Evolutionary conservation across 2,797 vertebrate genomes (phyloP).

Genomic region (Xenentodon cancila): DNA sequence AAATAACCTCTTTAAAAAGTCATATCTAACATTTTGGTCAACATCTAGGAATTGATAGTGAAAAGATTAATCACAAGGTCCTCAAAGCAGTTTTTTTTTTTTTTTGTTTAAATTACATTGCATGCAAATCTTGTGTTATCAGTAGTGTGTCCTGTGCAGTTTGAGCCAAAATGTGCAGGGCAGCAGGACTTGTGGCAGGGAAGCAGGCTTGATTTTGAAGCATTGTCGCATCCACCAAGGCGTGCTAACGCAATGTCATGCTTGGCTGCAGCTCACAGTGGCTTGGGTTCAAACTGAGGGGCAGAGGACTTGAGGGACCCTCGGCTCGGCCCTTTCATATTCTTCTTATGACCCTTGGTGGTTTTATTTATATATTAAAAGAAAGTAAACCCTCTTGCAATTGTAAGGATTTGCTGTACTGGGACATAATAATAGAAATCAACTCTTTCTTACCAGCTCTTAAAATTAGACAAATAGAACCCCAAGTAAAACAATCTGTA

Average conservation of each 20-base stretch:
- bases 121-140: constrained; percentile 7
- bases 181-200: constrained; percentile 46
- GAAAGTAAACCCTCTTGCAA: background rate
- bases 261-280: constrained; percentile 71
- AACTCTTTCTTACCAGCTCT: too few relatives aligned
- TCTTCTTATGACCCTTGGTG: constrained; percentile 32
- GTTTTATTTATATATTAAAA: background rate
- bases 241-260: constrained; percentile 78
- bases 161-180: constrained; percentile 17
- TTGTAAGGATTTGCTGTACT: too few relatives aligned
- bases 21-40: constrained; percentile 11
- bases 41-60: constrained; percentile 2
- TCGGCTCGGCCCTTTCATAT: constrained; percentile 43
- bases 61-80: constrained; percentile 5
- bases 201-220: constrained; percentile 69
- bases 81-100: constrained; percentile 6
- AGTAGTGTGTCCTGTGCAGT: constrained; percentile 7
- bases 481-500: too few relatives aligned
- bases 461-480: too few relatives aligned
- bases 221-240: constrained; percentile 75
- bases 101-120: constrained; percentile 14
- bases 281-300: constrained; percentile 67
- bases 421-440: too few relatives aligned
- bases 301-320: constrained; percentile 66
- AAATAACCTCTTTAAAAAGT: constrained; percentile 6